A percentile compares a stretch with the other conserved stretches of the same genome.
These are phyloP conservation scores for Drosophila formosana DNA, from an alignment of 2,888 invertebrate species.

Conservation along the genomic window DNA sequence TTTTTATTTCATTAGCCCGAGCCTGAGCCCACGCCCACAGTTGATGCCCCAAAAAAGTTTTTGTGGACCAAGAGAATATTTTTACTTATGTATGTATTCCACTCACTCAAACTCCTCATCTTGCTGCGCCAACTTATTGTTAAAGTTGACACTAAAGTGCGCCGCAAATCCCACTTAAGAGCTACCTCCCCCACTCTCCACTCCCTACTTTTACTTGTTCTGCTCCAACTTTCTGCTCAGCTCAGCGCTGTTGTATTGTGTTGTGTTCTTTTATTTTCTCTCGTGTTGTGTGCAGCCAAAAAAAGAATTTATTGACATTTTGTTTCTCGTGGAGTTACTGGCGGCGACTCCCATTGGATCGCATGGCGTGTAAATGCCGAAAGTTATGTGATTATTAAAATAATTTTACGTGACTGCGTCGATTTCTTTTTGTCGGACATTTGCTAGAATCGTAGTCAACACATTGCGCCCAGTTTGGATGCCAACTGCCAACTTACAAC, in stretches of 20 bases:
- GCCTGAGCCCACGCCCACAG: constrained; percentile 68
- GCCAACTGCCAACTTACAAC: constrained; percentile 4
- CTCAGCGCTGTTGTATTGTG: constrained; percentile 5
- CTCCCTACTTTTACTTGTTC: constrained; percentile 29
- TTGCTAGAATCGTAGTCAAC: constrained; percentile 46
- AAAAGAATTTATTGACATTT: constrained; percentile 70
- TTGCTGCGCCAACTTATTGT: constrained; percentile 72
- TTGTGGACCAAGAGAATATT: constrained; percentile 31
- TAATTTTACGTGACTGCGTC: constrained; percentile 80
- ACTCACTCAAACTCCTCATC: constrained; percentile 17
- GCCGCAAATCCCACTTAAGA: constrained; percentile 79
- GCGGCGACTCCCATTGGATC: constrained; percentile 57
- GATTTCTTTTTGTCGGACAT: constrained; percentile 71
- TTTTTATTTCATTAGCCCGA: constrained; percentile 71
- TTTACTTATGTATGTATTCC: constrained; percentile 47
- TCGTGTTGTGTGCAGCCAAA: constrained; percentile 2
- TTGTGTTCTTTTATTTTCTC: constrained; percentile 7
- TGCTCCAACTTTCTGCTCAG: constrained; percentile 29
- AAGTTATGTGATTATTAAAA: constrained; percentile 80
- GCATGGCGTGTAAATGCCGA: constrained; percentile 79
- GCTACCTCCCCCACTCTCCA: constrained; percentile 44
- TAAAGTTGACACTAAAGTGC: constrained; percentile 80
- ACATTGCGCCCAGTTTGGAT: constrained; percentile 33
- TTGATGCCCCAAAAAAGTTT: constrained; percentile 63
- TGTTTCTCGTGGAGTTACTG: constrained; percentile 26